Conservation (phyloP, 2,888 invertebrate genomes). For the Campaea margaritaria region DNA sequence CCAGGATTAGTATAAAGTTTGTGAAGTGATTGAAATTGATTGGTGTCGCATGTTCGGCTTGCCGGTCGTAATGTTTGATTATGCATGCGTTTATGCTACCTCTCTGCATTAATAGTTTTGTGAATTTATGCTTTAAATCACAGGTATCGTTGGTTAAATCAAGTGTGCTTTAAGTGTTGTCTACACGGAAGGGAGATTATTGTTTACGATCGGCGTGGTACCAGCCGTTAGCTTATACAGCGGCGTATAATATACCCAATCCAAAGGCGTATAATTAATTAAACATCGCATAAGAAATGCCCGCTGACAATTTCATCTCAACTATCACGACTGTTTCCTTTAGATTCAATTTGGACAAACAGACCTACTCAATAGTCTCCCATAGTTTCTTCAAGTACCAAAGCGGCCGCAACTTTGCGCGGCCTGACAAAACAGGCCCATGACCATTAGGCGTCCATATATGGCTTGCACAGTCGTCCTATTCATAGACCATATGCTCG, state of each 20-base stretch:
- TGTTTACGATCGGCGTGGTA: no score
- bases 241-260: no score
- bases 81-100: conserved; percentile 13
- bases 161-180: not conserved
- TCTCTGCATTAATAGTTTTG: not conserved
- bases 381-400: not conserved
- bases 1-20: not conserved
- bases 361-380: no score
- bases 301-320: no score
- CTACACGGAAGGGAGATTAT: no score
- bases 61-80: conserved; percentile 13
- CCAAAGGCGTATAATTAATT: no score
- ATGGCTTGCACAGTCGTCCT: conserved; percentile 51
- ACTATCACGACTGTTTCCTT: no score
- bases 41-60: conserved; percentile 13
- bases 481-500: conserved; percentile 55
- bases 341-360: no score
- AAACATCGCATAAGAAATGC: no score
- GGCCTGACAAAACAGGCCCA: conserved; percentile 25
- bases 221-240: no score
- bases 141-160: not conserved
- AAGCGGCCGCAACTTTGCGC: not conserved
- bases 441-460: conserved; percentile 42
- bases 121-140: no score
- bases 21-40: conserved; percentile 11